Evolutionary conservation across 1,140 invertebrate species (phyloP).

Genomic region (Scaptodrosophila lebanonensis): DNA sequence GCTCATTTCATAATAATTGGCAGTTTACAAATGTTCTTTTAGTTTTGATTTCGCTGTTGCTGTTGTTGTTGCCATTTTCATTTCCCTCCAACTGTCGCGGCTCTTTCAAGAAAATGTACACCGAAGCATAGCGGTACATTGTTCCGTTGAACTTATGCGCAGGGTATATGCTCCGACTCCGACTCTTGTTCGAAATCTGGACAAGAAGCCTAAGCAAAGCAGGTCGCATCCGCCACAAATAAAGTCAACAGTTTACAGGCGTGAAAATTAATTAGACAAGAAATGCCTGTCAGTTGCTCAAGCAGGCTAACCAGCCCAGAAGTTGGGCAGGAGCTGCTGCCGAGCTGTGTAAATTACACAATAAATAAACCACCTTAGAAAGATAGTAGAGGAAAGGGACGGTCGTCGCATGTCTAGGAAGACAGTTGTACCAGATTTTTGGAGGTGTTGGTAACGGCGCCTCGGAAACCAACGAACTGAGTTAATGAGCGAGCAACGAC

Average conservation of each 20-base stretch:
- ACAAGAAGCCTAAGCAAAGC: conserved; percentile 35
- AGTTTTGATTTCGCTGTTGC: conserved; percentile 54
- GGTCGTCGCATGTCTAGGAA: too few relatives aligned
- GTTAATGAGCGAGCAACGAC: not conserved
- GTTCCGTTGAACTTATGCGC: conserved; percentile 59
- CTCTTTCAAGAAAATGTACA: conserved; percentile 17
- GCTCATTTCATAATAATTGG: conserved; percentile 69
- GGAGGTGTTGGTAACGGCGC: too few relatives aligned
- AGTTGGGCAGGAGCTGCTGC: conserved; percentile 9
- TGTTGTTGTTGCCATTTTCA: conserved; percentile 37
- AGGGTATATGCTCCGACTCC: conserved; percentile 14
- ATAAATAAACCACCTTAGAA: conserved; percentile 46
- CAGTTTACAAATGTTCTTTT: conserved; percentile 71
- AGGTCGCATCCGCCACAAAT: conserved; percentile 58
- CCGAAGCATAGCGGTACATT: conserved; percentile 48
- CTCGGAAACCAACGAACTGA: too few relatives aligned
- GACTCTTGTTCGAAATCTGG: conserved; percentile 43
- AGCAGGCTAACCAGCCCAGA: conserved; percentile 13
- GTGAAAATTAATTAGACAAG: conserved; percentile 67
- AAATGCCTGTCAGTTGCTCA: conserved; percentile 23
- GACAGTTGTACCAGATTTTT: too few relatives aligned
- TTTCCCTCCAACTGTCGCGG: conserved; percentile 29
- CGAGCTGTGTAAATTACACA: conserved; percentile 31
- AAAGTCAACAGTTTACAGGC: conserved; percentile 61
- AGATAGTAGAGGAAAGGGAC: too few relatives aligned